Base-by-base conservation (phyloP, 2,797 vertebrate species). In the Cirrhinus mrigala region DNA sequence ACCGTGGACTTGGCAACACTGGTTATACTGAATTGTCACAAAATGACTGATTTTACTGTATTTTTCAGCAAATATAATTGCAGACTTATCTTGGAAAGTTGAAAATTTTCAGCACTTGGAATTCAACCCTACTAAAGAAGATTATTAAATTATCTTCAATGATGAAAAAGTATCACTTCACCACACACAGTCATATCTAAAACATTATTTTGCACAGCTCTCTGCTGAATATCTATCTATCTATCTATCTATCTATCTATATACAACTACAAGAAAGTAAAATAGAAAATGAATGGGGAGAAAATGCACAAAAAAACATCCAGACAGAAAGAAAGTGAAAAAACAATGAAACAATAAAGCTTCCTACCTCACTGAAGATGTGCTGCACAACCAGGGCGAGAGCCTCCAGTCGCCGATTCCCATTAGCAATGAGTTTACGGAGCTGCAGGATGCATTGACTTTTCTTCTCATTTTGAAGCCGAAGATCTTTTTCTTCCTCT, bases 331-430 rank as follows among this genome's bases (percentile, higher is more conserved):
- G 9, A 71, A 33, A 74, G 18, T 52, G 18, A 66, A 16, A 81
- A 64, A 10, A 37, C 33, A 37, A 5, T 46, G 2, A 58, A 33
- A 70, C 3, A 64, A 5, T 15, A 37, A 73, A 54, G 4, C 24
- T 44, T 8, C 66, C 18, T 89, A 96, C 95, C 94, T 95, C 93
- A 22, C 78, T 86, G 84, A 95, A 94, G 77, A 96, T 83, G 62
- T 95, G 94, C 52, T 96, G 95, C 85, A 96, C 90, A 71, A 96
- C 94, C 4, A 91, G 89, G n/a, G 94, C 93, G 37, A 96, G 91
- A 68, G 94, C 94, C 88, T 96, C 95, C 85, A 94, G 91, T 33
- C 85, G 90, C 22, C 64, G 90, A 16, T 95, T 95, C 12, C 93
- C 93, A 29, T 93, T 93, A n/a, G 86, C 11, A 0, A 95, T 92